Conservation (phyloP, 2,797 vertebrate genomes). For the Falco biarmicus region DNA sequence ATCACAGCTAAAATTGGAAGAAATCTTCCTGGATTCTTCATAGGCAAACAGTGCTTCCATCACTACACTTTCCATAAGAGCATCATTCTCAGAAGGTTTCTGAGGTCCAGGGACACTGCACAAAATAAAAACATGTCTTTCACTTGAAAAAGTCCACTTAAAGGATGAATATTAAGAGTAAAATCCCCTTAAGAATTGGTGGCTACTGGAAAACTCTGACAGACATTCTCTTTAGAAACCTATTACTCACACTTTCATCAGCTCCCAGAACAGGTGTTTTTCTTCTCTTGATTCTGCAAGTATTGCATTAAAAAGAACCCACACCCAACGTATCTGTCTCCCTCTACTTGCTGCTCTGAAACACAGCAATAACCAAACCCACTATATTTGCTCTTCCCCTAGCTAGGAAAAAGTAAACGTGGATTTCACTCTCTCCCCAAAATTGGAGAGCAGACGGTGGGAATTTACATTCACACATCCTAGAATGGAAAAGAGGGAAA, state of each 20-base stretch:
- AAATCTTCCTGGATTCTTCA: slow-evolving; percentile 29
- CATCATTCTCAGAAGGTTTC: neutral
- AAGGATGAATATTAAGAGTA: neutral
- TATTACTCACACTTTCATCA: neutral
- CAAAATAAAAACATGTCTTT: neutral
- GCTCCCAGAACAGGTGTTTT: neutral
- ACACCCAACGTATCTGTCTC: neutral
- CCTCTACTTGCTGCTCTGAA: neutral
- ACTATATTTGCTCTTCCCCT: neutral
- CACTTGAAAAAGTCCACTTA: neutral
- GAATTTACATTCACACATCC: neutral
- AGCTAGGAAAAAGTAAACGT: neutral
- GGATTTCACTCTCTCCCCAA: neutral
- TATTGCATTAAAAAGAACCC: neutral
- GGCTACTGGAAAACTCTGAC: neutral
- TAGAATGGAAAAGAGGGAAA: neutral
- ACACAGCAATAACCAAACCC: neutral
- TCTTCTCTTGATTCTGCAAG: neutral
- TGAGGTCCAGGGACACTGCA: slow-evolving; percentile 61
- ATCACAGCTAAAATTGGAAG: slow-evolving; percentile 11
- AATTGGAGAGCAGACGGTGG: neutral
- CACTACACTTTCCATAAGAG: neutral
- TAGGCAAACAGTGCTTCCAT: neutral
- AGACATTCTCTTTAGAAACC: neutral
- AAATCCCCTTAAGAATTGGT: neutral